Percentiles rank a stretch among this genome's conserved stretches.
Evolutionary conservation across 2,797 vertebrate species (phyloP).

Genomic region (Bufotes viridis): DNA sequence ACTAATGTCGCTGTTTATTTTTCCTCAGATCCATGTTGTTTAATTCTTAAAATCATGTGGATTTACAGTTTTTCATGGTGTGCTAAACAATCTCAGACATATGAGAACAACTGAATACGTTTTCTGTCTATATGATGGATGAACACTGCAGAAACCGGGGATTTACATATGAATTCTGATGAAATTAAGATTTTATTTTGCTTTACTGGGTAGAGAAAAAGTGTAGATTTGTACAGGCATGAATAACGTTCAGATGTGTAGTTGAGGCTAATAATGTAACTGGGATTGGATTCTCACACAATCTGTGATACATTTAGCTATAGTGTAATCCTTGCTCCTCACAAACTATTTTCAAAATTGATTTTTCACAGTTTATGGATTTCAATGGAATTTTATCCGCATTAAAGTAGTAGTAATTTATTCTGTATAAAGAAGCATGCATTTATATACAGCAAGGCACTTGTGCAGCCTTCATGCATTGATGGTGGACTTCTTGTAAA

Average conservation of each 20-base stretch:
- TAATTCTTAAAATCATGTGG: conserved; percentile 47
- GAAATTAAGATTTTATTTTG: conserved; percentile 47
- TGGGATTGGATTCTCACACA: conserved; percentile 46
- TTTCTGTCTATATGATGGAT: conserved; percentile 20
- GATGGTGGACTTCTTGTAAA: background rate
- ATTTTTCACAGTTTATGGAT: conserved; percentile 57
- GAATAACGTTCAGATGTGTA: conserved; percentile 35
- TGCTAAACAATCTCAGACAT: conserved; percentile 5
- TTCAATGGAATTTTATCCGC: conserved; percentile 49
- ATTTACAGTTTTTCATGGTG: conserved; percentile 43
- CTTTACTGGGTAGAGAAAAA: conserved; percentile 38
- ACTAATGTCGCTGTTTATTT: conserved; percentile 45
- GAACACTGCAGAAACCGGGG: background rate
- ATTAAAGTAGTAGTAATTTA: conserved; percentile 53
- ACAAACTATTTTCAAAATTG: conserved; percentile 56
- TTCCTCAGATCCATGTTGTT: conserved; percentile 41
- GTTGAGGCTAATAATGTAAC: conserved; percentile 45
- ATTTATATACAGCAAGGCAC: conserved; percentile 18
- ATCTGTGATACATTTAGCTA: conserved; percentile 52
- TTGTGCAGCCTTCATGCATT: background rate
- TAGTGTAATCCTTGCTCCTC: conserved; percentile 49
- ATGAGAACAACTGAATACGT: background rate
- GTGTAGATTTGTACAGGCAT: conserved; percentile 41
- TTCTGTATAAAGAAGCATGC: conserved; percentile 41
- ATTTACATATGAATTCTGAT: conserved; percentile 42